Evolutionary conservation across 2,113 vertebrate genomes (phyloP).

Genomic region (Centropus unirufus): DNA sequence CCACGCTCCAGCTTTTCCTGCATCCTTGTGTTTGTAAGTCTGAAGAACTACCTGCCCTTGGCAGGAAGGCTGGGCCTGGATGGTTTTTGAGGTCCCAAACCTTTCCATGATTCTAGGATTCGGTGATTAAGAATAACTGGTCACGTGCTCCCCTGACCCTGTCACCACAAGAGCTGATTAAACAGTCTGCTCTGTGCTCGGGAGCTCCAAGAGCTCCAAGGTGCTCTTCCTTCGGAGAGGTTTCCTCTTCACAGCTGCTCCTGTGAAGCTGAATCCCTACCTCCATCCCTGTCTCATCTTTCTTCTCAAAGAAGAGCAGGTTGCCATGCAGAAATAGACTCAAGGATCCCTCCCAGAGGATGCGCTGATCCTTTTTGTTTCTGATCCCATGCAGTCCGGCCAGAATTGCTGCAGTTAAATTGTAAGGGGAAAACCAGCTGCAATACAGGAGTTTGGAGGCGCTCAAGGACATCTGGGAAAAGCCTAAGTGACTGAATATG

Average conservation of each 20-base stretch:
- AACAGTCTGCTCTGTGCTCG: neutral
- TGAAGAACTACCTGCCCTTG: too few species aligned
- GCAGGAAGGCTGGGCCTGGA: too few species aligned
- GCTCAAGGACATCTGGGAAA: neutral
- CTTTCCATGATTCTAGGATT: too few species aligned
- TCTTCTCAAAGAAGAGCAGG: neutral
- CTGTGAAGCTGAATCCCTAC: neutral
- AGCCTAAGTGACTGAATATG: neutral
- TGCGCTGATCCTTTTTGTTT: neutral
- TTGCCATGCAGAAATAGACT: neutral
- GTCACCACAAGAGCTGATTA: neutral
- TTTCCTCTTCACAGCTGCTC: neutral
- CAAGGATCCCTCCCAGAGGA: neutral
- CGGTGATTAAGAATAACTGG: neutral
- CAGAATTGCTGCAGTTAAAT: neutral
- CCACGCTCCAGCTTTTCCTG: neutral
- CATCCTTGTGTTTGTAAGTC: neutral
- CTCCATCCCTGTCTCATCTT: neutral
- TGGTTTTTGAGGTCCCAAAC: too few species aligned
- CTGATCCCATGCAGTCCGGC: neutral
- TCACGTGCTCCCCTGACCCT: neutral
- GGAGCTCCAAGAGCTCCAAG: neutral
- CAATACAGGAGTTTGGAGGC: neutral
- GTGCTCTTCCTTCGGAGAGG: neutral
- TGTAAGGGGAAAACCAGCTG: neutral